Base-by-base conservation (phyloP, 2,797 vertebrate genomes). In the Etheostoma nigrum region DNA sequence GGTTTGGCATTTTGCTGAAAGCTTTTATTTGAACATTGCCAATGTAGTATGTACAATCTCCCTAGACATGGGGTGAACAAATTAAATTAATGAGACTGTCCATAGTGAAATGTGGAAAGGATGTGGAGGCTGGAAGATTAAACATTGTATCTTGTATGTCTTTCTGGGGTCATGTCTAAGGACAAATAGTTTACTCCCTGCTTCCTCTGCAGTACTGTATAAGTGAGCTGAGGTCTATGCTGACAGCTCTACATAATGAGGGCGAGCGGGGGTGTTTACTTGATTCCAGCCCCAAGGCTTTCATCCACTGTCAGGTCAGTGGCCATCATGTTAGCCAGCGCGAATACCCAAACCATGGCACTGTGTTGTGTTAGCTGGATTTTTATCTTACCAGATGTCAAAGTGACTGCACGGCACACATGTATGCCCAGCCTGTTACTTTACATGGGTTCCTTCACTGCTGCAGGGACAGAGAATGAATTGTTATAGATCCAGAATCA, bases 241-340 rank as follows among this genome's bases (percentile, higher is more conserved):
- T 85, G 87, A 89, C 89, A 87, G 86, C 83, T 88, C 79, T 70
- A 86, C 79, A 86, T 92, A 90, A 91, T 90, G 76, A 91, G 84
- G 81, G 40, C 59, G 62, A 76, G 75, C 62, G 72, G 70, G 74
- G 81, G 72, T 84, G 90, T 86, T 84, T 74, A 69, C 83, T 88
- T 70, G 51, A 74, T 82, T 85, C 40, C 65, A n/a, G 80, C 86
- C 83, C 64, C 51, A 1, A 73, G 84, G 90, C 86, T 73, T 82
- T 84, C 78, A 78, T 82, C 79, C 67, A 40, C 82, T 91, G 89
- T 86, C 91, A 87, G 88, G 89, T 89, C 91, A 84, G 70, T 65
- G 85, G 72, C 70, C 87, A 73, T 93, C 91, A 89, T 64, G 86
- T 87, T 86, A 85, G 69, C 79, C 67, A 58, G 69, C 47, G 9